A percentile compares a stretch with the other conserved stretches of the same genome.
Evolutionary conservation across 2,113 vertebrate species (phyloP).

Genomic region (Maccullochella peelii): DNA sequence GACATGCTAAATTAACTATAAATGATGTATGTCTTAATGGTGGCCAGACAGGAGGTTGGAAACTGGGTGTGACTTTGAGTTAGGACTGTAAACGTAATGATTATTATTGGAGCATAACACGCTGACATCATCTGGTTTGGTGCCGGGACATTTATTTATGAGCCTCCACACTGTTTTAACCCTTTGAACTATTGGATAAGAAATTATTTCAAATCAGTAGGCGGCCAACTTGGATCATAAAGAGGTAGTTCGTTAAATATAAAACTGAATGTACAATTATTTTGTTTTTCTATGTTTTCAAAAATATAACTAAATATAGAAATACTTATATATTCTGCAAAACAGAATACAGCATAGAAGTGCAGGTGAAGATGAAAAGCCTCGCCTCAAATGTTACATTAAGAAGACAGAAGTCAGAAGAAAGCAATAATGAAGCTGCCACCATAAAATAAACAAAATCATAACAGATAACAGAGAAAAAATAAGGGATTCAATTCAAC

Average conservation of each 20-base stretch:
- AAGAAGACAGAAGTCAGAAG: neutral
- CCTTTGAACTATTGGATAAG: neutral
- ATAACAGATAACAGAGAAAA: rapidly evolving
- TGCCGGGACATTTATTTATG: neutral
- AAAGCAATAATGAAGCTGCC: neutral
- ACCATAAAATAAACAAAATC: neutral
- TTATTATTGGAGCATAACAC: neutral
- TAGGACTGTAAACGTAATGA: neutral
- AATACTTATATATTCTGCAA: neutral
- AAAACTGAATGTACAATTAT: neutral
- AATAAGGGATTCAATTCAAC: neutral
- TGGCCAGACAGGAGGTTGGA: neutral
- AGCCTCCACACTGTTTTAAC: neutral
- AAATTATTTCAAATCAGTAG: neutral
- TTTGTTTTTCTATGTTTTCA: slow-evolving; percentile 7
- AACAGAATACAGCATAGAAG: neutral
- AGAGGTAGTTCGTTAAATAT: neutral
- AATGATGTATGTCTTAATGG: neutral
- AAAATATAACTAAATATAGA: too few relatives aligned
- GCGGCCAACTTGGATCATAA: neutral
- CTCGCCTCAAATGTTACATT: neutral
- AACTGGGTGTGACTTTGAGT: neutral
- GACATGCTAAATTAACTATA: neutral
- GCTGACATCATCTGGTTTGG: neutral
- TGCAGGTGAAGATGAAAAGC: neutral